Conservation (phyloP, 2,797 vertebrate genomes). For the Pipistrellus kuhlii region DNA sequence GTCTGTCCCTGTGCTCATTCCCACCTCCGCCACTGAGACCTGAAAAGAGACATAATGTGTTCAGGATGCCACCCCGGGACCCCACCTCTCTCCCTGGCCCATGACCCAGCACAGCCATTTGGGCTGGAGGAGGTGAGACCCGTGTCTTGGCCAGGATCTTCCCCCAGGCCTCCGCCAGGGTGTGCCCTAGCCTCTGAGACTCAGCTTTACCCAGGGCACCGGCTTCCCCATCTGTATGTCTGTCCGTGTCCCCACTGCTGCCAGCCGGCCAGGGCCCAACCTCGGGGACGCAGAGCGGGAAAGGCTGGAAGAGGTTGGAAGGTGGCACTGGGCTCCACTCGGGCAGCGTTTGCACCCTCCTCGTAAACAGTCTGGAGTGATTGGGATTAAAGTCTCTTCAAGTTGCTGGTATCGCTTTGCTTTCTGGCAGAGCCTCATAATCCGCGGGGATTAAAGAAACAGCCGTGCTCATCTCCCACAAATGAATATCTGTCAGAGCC, state of each 20-base stretch:
- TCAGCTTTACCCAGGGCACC: background rate
- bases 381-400: constrained; percentile 81
- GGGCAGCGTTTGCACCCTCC: constrained; percentile 6
- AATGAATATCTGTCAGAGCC: constrained; percentile 78
- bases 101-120: background rate
- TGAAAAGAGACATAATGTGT: background rate
- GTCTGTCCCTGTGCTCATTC: background rate
- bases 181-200: background rate
- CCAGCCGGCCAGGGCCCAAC: background rate
- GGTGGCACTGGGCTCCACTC: accelerated
- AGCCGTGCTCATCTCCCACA: constrained; percentile 80
- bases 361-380: constrained; percentile 80
- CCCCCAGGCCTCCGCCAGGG: background rate
- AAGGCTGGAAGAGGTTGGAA: background rate
- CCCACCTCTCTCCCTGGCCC: background rate
- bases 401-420: constrained; percentile 79
- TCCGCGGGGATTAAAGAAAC: constrained; percentile 83
- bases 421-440: constrained; percentile 79
- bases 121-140: background rate
- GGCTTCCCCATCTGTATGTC: accelerated
- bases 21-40: background rate
- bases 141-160: background rate
- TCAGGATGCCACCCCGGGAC: background rate
- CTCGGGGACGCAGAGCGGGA: background rate
- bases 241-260: accelerated